Evolutionary conservation across 53 echinoderm and acorn worm genomes (phyloP), one percentile per base, ranked within the genome.

Genomic region (Paracentrotus lividus): DNA sequence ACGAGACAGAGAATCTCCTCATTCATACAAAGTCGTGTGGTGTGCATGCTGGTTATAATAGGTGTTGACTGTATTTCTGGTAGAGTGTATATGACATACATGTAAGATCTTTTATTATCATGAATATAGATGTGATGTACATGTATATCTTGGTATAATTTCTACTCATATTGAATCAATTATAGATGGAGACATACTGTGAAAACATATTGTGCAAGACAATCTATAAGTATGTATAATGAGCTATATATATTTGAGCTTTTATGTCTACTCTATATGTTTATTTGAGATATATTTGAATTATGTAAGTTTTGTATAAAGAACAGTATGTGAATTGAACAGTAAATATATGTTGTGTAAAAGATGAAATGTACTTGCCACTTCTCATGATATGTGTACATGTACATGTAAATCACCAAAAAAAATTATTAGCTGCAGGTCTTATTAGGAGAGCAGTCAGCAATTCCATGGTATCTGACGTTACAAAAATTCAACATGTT

Each of bases 311-410:
- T 45, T 34, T 81, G 81, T 81, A 47, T 81, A 81, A 26, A n/a
- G 18, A 81, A n/a, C n/a, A 81, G 81, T 10, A 26, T 81, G 29
- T 72, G 16, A 36, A 36, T 72, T 31, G 33, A 67, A 24, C 31
- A 12, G 40, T 72, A 27, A n/a, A 47, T 47, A 81, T 43, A 81
- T n/a, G n/a, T 26, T n/a, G 23, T 49, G 24, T 45, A 81, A 10
- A n/a, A 81, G 27, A 81, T 81, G 26, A 45, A 10, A 47, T 81
- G 81, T 81, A 47, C 81, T 81, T 81, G 81, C 81, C 81, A 81
- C 47, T n/a, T n/a, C n/a, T n/a, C n/a, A n/a, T n/a, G n/a, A n/a
- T n/a, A n/a, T n/a, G n/a, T n/a, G n/a, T n/a, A n/a, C n/a, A n/a
- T n/a, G n/a, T n/a, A n/a, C n/a, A n/a, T n/a, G n/a, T n/a, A n/a